phyloP scores from a whole-genome alignment of 2,797 vertebrate genomes.

The Coilia nasus region DNA sequence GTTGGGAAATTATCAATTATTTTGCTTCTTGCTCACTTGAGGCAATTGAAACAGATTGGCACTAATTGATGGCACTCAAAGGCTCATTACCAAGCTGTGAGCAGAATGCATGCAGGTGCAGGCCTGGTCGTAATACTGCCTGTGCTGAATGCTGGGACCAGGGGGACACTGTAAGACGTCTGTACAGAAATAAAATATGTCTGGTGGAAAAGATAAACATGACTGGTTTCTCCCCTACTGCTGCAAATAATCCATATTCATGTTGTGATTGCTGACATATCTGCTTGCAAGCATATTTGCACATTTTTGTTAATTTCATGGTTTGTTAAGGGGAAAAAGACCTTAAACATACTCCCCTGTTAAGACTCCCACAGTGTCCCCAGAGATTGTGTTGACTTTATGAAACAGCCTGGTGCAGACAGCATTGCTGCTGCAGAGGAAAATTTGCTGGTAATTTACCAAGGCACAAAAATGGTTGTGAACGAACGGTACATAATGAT shows the following conservation, averaged over 20 bases:
- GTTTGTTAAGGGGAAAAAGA: neutral
- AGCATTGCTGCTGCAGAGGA: neutral
- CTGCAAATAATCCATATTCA: neutral
- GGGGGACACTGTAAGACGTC: too few relatives aligned
- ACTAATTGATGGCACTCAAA: neutral
- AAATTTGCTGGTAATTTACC: neutral
- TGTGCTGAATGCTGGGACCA: too few relatives aligned
- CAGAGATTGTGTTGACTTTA: neutral
- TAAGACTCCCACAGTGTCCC: neutral
- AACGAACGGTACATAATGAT: too few relatives aligned
- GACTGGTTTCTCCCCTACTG: neutral
- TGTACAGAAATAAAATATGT: neutral
- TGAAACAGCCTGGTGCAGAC: neutral
- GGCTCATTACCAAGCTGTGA: neutral
- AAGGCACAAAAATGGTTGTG: neutral
- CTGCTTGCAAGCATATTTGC: neutral
- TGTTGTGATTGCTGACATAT: neutral
- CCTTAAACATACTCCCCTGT: neutral
- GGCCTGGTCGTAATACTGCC: too few relatives aligned
- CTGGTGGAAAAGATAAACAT: neutral
- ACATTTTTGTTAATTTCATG: neutral
- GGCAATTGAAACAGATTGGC: conserved; percentile 15
- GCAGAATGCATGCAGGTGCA: neutral
- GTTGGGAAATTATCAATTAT: conserved; percentile 28
- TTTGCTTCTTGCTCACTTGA: conserved; percentile 10